phyloP scores from a whole-genome alignment of 2,888 invertebrate species.

The Limnephilus auricula region DNA sequence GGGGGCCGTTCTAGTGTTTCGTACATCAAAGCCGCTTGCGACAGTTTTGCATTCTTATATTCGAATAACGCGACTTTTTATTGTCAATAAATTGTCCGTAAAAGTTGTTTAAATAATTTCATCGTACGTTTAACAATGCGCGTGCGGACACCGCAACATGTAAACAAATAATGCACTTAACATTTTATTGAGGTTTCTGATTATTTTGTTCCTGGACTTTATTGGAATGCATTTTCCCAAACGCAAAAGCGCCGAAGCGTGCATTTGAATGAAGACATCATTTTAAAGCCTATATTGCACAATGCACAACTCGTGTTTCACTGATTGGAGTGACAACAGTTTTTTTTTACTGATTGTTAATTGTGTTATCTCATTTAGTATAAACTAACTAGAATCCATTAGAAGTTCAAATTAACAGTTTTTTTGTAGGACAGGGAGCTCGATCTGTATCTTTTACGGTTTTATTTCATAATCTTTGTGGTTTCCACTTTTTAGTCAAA shows the following conservation, averaged over 20 bases:
- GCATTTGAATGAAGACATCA: background rate
- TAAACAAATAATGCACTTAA: slow-evolving; percentile 47
- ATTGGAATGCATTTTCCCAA: slow-evolving; percentile 18
- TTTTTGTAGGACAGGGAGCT: no score
- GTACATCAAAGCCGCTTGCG: slow-evolving; percentile 14
- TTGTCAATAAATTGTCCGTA: slow-evolving; percentile 63
- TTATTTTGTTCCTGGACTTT: slow-evolving; percentile 28
- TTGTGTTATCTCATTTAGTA: background rate
- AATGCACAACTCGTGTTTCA: background rate
- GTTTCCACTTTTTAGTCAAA: no score
- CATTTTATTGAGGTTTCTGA: slow-evolving; percentile 44
- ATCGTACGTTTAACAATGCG: slow-evolving; percentile 53
- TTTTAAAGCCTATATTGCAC: background rate
- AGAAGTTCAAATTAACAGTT: background rate
- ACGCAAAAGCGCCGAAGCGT: background rate
- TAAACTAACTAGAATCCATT: background rate
- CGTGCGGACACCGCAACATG: slow-evolving; percentile 18
- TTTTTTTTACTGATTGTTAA: background rate
- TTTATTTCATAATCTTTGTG: no score
- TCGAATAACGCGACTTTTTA: slow-evolving; percentile 62
- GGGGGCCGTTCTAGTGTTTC: background rate
- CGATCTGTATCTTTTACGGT: no score
- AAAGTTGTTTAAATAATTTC: slow-evolving; percentile 65
- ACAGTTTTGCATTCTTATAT: slow-evolving; percentile 65
- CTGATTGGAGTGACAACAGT: background rate